Percentiles rank a stretch among this genome's conserved stretches.
These are phyloP conservation scores for Patagioenas fasciata DNA, from an alignment of 2,113 vertebrate genomes.

Conservation along the genomic window DNA sequence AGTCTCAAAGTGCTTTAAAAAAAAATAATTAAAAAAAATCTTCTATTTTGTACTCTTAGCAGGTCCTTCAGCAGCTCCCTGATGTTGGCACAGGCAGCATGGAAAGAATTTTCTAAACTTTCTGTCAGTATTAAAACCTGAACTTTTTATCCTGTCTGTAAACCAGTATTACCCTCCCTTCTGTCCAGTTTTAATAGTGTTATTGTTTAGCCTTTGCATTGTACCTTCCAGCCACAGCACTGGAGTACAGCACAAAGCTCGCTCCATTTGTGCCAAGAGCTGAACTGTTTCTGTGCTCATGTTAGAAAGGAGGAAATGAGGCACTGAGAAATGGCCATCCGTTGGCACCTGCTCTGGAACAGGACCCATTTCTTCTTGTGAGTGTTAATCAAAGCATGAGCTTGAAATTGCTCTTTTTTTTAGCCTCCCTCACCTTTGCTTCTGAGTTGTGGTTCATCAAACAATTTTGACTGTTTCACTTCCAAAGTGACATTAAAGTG, in stretches of 20 bases:
- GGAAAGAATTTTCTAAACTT: not conserved
- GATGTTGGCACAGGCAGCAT: not conserved
- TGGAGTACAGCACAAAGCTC: not conserved
- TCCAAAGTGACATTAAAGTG: not conserved
- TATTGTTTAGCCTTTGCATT: not conserved
- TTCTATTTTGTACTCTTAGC: not conserved
- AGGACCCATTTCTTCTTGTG: not conserved
- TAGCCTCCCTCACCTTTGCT: not conserved
- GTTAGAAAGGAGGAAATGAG: not conserved
- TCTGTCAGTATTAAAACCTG: not conserved
- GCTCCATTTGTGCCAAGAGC: not conserved
- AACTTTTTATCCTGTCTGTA: not conserved
- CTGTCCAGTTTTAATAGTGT: not conserved
- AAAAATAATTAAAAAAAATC: not conserved
- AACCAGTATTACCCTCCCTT: not conserved
- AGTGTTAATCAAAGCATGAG: not conserved
- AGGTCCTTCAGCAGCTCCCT: not conserved
- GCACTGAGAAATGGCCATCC: not conserved
- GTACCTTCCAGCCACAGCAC: not conserved
- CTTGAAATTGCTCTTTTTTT: not conserved
- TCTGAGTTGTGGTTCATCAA: not conserved
- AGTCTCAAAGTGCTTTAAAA: not conserved
- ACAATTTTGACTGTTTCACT: not conserved
- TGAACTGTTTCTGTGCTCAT: rapidly evolving
- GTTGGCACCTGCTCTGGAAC: not conserved